phyloP scores from a whole-genome alignment of 1,140 invertebrate genomes.

The Teleopsis dalmanni region DNA sequence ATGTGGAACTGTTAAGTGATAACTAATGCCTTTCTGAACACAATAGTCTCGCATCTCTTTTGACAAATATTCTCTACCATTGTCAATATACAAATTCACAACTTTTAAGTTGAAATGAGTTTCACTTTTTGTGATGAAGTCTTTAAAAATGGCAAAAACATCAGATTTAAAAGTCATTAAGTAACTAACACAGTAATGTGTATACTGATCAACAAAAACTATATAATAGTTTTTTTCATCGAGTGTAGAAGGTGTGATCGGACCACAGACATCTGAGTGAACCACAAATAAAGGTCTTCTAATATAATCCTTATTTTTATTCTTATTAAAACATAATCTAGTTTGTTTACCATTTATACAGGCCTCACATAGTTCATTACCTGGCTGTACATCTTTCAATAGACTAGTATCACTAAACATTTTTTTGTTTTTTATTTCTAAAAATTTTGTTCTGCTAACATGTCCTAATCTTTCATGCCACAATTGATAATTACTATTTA shows the following conservation, averaged over 20 bases:
- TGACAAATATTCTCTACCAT: constrained; percentile 11
- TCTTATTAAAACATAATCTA: no score
- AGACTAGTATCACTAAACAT: no score
- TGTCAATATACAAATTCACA: constrained; percentile 26
- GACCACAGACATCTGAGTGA: no score
- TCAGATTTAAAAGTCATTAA: constrained; percentile 33
- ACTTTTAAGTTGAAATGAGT: constrained; percentile 39
- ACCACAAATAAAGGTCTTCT: no score
- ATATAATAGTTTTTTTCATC: constrained; percentile 29
- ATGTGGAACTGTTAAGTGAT: constrained; percentile 44
- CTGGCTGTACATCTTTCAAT: no score
- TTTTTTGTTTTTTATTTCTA: no score
- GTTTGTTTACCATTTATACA: no score
- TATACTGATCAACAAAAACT: no score
- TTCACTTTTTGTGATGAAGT: constrained; percentile 33
- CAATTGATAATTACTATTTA: constrained; percentile 28
- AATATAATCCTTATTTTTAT: no score
- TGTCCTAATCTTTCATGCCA: constrained; percentile 40
- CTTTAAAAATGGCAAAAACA: constrained; percentile 35
- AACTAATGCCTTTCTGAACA: constrained; percentile 43
- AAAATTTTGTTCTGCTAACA: no score
- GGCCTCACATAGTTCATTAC: no score
- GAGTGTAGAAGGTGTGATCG: no score
- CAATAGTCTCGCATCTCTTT: constrained; percentile 33
- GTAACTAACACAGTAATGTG: constrained; percentile 13